A percentile compares a stretch with the other conserved stretches of the same genome.
phyloP scores from a whole-genome alignment of 2,797 vertebrate genomes.

The Distichodus sexfasciatus region DNA sequence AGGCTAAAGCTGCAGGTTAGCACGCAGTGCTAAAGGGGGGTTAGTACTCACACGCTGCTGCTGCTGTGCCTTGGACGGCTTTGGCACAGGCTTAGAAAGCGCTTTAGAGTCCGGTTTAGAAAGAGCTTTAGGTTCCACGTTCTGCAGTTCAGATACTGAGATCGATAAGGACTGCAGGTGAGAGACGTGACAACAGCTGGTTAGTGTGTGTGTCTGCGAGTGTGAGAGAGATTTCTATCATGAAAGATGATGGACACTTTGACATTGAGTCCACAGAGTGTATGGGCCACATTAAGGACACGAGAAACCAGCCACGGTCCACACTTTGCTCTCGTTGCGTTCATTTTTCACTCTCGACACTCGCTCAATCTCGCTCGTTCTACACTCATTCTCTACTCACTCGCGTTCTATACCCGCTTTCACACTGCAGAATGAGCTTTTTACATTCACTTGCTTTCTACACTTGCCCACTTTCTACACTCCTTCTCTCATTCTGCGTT shows the following conservation, averaged over 20 bases:
- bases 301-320: no score
- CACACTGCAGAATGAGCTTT: no score
- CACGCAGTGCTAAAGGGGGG: conserved; percentile 26
- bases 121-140: conserved; percentile 70
- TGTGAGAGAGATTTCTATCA: conserved; percentile 11
- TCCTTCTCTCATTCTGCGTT: no score
- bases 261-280: not conserved
- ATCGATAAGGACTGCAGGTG: conserved; percentile 74
- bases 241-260: conserved; percentile 15
- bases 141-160: conserved; percentile 77
- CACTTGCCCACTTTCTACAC: no score
- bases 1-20: conserved; percentile 53
- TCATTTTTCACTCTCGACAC: no score
- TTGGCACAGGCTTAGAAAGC: conserved; percentile 67
- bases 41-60: conserved; percentile 80
- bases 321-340: no score
- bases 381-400: no score
- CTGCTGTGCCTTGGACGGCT: conserved; percentile 69
- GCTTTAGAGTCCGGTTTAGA: conserved; percentile 55
- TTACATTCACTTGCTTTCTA: no score
- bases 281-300: no score
- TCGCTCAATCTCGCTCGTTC: no score
- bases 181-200: conserved; percentile 67
- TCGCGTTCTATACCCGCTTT: no score
- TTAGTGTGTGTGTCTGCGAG: conserved; percentile 17